Base-by-base conservation (phyloP, 2,797 vertebrate species). In the Microctenopoma stevenorrisi region DNA sequence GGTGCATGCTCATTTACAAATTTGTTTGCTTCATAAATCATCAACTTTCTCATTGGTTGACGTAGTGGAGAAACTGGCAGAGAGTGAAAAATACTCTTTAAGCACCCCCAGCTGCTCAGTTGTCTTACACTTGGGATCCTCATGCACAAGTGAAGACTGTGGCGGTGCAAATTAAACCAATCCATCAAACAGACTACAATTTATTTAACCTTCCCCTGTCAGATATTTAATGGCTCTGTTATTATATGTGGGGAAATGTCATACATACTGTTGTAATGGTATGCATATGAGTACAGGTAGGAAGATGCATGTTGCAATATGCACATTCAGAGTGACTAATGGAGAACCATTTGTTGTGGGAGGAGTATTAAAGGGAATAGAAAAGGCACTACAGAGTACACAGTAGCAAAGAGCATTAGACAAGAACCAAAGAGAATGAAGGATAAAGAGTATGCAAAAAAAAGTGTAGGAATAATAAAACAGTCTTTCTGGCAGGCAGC, bases 1-100 rank as follows among this genome's bases (percentile, higher is more conserved):
- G 74, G 26, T 73, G 74, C 72, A 43, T 73, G 76, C 84, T 90
- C 86, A 84, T 90, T 92, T 91, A 76, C 73, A 86, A 83, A 90
- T 90, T 77, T 85, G 87, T 89, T 90, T 83, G 83, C 88, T 88
- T 83, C 88, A 91, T 92, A 91, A 90, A 92, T 93, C 90, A 92
- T 47, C 64, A 47, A 58, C 67, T 85, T 80, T 81, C 70, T 86
- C 51, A n/a, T 33, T 64, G 40, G 65, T 71, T 66, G 71, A 72
- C 62, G 49, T 54, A 74, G 64, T 79, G 72, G 42, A 66, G 74
- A 85, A 84, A 73, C 71, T 88, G 87, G 79, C 85, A 88, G 78
- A 68, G 80, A 72, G 76, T 85, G 83, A 88, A 90, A 89, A 89
- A 80, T 48, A 22, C 70, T 79, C 73, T 86, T 83, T 82, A 81